phyloP scores from a whole-genome alignment of 2,888 invertebrate genomes.

The Drosophila paracracens region DNA sequence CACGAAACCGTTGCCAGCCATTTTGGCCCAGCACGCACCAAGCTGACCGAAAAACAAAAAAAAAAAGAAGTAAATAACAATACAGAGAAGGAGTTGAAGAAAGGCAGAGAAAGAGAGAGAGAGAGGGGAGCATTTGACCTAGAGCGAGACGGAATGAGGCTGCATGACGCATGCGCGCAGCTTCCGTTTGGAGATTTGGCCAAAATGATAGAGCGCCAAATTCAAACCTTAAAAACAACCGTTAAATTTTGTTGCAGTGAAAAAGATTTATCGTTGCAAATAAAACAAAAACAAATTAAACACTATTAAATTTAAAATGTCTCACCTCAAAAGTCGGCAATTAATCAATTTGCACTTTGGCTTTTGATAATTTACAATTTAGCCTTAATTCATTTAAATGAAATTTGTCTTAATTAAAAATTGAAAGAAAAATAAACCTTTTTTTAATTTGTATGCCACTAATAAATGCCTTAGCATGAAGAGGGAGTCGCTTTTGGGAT shows the following conservation, averaged over 20 bases:
- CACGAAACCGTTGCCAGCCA: slow-evolving; percentile 54
- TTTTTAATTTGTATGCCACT: slow-evolving; percentile 26
- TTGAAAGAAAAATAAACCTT: slow-evolving; percentile 37
- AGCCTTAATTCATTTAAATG: slow-evolving; percentile 61
- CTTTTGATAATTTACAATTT: slow-evolving; percentile 41
- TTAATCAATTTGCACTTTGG: slow-evolving; percentile 73
- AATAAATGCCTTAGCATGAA: slow-evolving; percentile 63
- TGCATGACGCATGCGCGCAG: slow-evolving; percentile 70
- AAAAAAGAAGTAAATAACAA: not conserved
- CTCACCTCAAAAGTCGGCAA: slow-evolving; percentile 38
- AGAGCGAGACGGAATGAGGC: slow-evolving; percentile 13
- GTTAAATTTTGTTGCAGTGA: slow-evolving; percentile 47
- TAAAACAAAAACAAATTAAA: slow-evolving; percentile 8
- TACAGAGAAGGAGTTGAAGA: not conserved
- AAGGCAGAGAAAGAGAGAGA: not conserved
- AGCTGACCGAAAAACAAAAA: slow-evolving; percentile 8
- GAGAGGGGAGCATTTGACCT: slow-evolving; percentile 17
- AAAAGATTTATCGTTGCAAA: slow-evolving; percentile 57
- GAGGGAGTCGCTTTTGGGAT: slow-evolving; percentile 2
- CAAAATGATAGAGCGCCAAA: slow-evolving; percentile 59
- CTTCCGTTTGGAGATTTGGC: slow-evolving; percentile 72
- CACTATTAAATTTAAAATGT: slow-evolving; percentile 51
- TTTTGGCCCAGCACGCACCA: slow-evolving; percentile 59
- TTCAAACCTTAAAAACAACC: slow-evolving; percentile 45
- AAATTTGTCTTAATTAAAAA: slow-evolving; percentile 55